Base-by-base conservation (phyloP, 1,140 invertebrate genomes). In the Coenobita brevimanus region DNA sequence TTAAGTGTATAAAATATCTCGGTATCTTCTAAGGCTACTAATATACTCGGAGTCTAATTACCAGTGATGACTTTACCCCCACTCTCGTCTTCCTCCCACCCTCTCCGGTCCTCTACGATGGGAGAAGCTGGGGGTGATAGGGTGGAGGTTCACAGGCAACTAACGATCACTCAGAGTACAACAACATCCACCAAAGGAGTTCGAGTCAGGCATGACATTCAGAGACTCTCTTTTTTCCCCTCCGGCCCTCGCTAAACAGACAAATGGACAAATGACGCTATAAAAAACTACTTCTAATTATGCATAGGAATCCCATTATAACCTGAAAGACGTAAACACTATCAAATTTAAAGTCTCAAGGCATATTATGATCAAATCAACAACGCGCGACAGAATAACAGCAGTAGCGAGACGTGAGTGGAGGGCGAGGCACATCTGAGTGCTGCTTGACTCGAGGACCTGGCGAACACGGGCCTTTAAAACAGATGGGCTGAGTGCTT, bases 1-100 rank as follows among this genome's bases (percentile, higher is more conserved):
- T 67, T 67, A 71, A 82, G 80, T 82, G 80, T 82, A 82, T 71
- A 82, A 82, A 82, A 82, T 82, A 82, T 71, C 33, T 82, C 62
- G 64, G 62, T 82, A 80, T 82, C 46, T 50, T 71, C 80, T 82
- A 82, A 82, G 43, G 80, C 43, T 69, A 82, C 43, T 62, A 82
- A 67, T 82, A 82, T 50, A 69, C 79, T 82, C 41, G 46, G 80
- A 67, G 80, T 82, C n/a, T 82, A 71, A 67, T 50, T 13, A 69
- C 80, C 80, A 38, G 79, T 62, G 38, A 69, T 41, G 30, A 21
- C 64, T 15, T 43, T 46, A 3, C 62, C 46, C 80, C 62, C 15
- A 50, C 60, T 15, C 62, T 50, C 46, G 6, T 50, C 46, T 17
- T 6, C 46, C 46, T 50, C 46, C 46, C 46, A 50, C 6, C 46